phyloP scores from a whole-genome alignment of 2,888 invertebrate genomes.

The Deilephila elpenor region DNA sequence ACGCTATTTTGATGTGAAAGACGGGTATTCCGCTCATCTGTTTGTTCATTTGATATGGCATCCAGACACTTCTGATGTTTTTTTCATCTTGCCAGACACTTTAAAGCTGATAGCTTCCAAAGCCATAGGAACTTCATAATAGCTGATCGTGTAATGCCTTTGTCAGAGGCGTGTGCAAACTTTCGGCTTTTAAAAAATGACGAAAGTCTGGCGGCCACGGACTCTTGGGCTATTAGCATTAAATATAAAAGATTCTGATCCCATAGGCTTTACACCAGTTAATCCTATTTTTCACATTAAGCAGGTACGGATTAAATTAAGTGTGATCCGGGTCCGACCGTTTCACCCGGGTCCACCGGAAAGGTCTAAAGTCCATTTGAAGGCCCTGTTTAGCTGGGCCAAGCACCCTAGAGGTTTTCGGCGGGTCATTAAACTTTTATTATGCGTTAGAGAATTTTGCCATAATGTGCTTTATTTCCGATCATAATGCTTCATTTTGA shows the following conservation, averaged over 20 bases:
- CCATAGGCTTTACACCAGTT: neutral
- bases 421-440: constrained; percentile 16
- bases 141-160: no score
- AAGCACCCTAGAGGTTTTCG: neutral
- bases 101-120: no score
- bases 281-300: constrained; percentile 1
- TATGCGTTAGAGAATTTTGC: neutral
- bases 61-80: no score
- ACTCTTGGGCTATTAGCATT: neutral
- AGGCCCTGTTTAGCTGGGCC: neutral
- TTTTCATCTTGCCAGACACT: no score
- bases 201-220: no score
- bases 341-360: constrained; percentile 2
- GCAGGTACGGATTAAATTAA: constrained; percentile 21
- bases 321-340: neutral
- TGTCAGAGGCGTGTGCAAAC: no score
- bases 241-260: neutral
- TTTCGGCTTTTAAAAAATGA: no score
- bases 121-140: no score
- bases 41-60: no score
- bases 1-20: no score
- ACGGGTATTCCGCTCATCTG: no score
- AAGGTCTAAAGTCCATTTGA: constrained; percentile 8
- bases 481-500: neutral
- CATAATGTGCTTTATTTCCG: neutral